Evolutionary conservation across 2,888 invertebrate species (phyloP), one percentile per base, ranked within the genome.

Genomic region (Euzetes globulus): DNA sequence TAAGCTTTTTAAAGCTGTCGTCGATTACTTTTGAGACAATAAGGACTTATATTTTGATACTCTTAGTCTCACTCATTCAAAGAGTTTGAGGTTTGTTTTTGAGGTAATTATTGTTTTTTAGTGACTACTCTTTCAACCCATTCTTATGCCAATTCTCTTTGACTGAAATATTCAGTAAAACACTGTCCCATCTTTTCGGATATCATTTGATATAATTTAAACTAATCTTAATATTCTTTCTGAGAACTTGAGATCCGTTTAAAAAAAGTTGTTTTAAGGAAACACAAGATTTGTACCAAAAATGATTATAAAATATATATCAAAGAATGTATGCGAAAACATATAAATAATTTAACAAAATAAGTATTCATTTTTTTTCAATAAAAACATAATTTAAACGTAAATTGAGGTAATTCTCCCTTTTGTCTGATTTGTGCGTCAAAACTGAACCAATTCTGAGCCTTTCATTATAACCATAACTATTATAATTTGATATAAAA

Each of bases 211-310:
- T 45, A 45, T 37, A 65, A 19, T 41, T 41, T 41, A 47, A 70
- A 45, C 70, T 70, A 70, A 19, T 70, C 70, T 47, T 70, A 25
- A 11, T 45, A 45, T 70, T 15, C 70, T 45, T 45, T 70, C 70
- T 19, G 70, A 70, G 70, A 70, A 70, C 47, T 70, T 70, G 70
- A 70, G 70, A 70, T 70, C 70, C 70, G 37, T 45, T 70, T 45
- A 70, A 45, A 63, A 37, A n/a, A 37, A 60, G n/a, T 37, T 33
- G 17, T 37, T n/a, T 37, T 60, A 15, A 17, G 11, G 19, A 55
- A 60, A 65, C 37, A 65, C 41, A 37, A 65, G 27, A 70, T 70
- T 70, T 70, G 70, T 70, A 70, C 70, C 70, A 70, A 45, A 68
- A 70, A 25, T 27, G n/a, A 33, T 2, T 41, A 27, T 19, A 41